phyloP scores from a whole-genome alignment of 1,140 invertebrate species.

The Drosophila nannoptera region DNA sequence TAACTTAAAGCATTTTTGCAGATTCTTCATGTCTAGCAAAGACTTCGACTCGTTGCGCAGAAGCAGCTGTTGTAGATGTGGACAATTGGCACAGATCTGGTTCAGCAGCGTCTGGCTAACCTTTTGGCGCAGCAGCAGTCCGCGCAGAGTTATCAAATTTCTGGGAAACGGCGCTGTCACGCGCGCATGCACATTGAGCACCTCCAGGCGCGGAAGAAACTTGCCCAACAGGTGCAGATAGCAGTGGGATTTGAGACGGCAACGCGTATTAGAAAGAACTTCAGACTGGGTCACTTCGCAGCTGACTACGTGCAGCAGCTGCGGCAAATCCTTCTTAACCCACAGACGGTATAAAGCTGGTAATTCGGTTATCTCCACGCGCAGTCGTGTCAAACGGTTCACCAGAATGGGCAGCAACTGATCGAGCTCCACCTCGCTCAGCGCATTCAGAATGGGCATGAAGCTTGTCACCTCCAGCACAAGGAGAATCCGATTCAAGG shows the following conservation, averaged over 20 bases:
- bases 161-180: slow-evolving; percentile 23
- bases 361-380: slow-evolving; percentile 29
- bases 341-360: background rate
- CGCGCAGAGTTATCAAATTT: slow-evolving; percentile 2
- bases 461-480: slow-evolving; percentile 20
- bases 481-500: slow-evolving; percentile 18
- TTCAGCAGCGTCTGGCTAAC: slow-evolving; percentile 11
- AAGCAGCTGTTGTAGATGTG: slow-evolving; percentile 15
- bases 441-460: background rate
- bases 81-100: slow-evolving; percentile 31
- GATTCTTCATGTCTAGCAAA: slow-evolving; percentile 14
- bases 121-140: slow-evolving; percentile 8
- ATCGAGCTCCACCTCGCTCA: slow-evolving; percentile 21
- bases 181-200: slow-evolving; percentile 11
- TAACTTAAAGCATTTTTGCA: slow-evolving; percentile 24
- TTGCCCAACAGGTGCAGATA: slow-evolving; percentile 2
- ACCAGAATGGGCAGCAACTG: slow-evolving; percentile 32
- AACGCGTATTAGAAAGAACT: too few relatives aligned
- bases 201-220: slow-evolving; percentile 28
- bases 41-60: slow-evolving; percentile 10
- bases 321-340: background rate
- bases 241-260: background rate
- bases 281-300: slow-evolving; percentile 10
- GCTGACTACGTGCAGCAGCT: background rate
- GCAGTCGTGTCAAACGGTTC: slow-evolving; percentile 10